phyloP scores from a whole-genome alignment of 2,888 invertebrate genomes.

The Thera obeliscata region DNA sequence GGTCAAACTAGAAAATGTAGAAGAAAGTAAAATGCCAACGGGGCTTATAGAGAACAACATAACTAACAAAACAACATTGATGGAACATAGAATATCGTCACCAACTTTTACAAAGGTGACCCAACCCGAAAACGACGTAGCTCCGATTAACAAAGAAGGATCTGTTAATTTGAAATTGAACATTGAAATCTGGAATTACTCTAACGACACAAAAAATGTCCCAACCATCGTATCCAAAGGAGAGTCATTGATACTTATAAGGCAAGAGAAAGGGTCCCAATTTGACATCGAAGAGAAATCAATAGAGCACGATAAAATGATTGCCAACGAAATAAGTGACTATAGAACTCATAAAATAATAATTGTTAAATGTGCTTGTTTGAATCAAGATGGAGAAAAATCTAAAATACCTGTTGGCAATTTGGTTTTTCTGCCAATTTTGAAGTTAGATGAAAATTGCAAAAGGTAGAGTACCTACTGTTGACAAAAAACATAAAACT shows the following conservation, averaged over 20 bases:
- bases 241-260: slow-evolving; percentile 30
- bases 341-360: slow-evolving; percentile 42
- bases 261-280: slow-evolving; percentile 53
- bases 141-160: slow-evolving; percentile 53
- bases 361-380: slow-evolving; percentile 50
- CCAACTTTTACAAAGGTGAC: slow-evolving; percentile 14
- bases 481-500: not conserved
- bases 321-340: slow-evolving; percentile 34
- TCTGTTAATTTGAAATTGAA: slow-evolving; percentile 60
- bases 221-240: not conserved
- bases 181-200: slow-evolving; percentile 55
- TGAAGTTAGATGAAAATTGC: slow-evolving; percentile 24
- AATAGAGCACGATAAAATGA: slow-evolving; percentile 38
- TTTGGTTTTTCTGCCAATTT: slow-evolving; percentile 43
- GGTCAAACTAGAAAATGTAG: slow-evolving; percentile 6
- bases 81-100: not conserved
- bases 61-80: not conserved
- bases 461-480: slow-evolving; percentile 18
- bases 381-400: slow-evolving; percentile 34
- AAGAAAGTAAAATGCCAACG: slow-evolving; percentile 1
- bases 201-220: slow-evolving; percentile 21
- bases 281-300: slow-evolving; percentile 44
- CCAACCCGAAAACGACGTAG: slow-evolving; percentile 39
- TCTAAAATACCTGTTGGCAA: slow-evolving; percentile 25
- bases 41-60: not conserved